These are phyloP conservation scores for Autographa pulchrina DNA, from an alignment of 2,888 invertebrate genomes.

Conservation along the genomic window DNA sequence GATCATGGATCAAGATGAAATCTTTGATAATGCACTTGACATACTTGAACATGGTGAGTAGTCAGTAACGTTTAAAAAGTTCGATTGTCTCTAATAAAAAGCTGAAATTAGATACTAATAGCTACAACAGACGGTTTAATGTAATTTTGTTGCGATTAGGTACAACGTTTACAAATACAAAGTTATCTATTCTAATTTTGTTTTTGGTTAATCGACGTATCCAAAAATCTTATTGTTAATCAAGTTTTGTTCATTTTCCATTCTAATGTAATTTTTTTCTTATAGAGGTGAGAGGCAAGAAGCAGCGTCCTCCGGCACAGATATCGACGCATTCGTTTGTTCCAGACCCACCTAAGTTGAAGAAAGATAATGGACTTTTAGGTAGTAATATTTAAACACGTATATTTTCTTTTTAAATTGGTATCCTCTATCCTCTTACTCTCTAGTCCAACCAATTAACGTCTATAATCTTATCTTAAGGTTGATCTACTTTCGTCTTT, in stretches of 20 bases:
- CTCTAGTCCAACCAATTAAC: background rate
- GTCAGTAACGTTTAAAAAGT: no score
- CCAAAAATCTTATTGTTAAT: no score
- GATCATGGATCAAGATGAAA: background rate
- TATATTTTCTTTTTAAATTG: background rate
- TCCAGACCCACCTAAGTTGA: background rate
- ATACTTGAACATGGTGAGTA: slow-evolving; percentile 34
- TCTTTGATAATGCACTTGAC: slow-evolving; percentile 41
- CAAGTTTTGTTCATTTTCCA: no score
- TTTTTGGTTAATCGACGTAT: no score
- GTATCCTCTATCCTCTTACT: background rate
- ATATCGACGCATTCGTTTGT: background rate
- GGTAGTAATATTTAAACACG: background rate
- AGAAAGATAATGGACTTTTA: background rate
- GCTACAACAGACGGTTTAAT: no score
- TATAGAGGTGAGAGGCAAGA: slow-evolving; percentile 7
- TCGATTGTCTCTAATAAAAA: no score
- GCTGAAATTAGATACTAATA: no score
- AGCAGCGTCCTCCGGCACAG: background rate
- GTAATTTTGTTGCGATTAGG: no score
- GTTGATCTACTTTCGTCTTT: background rate
- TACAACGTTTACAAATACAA: no score
- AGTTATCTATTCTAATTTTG: no score
- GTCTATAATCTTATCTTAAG: background rate
- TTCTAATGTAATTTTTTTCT: background rate